Conservation (phyloP, 1,140 invertebrate species). For the Acromyrmex heyeri region DNA sequence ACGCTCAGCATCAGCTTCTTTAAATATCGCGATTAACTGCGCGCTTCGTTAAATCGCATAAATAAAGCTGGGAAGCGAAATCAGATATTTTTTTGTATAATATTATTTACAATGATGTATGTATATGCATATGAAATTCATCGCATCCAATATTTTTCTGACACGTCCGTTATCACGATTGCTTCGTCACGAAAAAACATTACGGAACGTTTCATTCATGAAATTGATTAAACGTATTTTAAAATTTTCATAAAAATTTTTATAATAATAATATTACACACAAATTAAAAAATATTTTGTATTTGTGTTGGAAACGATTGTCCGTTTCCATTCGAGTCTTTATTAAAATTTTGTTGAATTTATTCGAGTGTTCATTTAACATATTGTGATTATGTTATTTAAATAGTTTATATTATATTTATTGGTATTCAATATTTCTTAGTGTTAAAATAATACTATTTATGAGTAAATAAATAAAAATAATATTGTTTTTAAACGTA, state of each 20-base stretch:
- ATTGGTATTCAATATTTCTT: too few relatives aligned
- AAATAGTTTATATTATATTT: too few relatives aligned
- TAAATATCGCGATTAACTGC: constrained; percentile 54
- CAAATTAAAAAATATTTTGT: too few relatives aligned
- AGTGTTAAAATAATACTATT: too few relatives aligned
- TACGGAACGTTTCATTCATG: neutral
- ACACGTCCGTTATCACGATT: constrained; percentile 20
- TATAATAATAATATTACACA: neutral
- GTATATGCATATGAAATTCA: neutral
- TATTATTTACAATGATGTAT: neutral
- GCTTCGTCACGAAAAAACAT: neutral
- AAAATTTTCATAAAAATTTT: neutral
- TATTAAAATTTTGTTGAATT: too few relatives aligned
- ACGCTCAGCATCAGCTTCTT: constrained; percentile 47
- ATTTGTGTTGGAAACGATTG: too few relatives aligned
- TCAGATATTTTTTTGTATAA: constrained; percentile 26
- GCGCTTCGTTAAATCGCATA: constrained; percentile 58
- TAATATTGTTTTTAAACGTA: too few relatives aligned
- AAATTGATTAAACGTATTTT: neutral
- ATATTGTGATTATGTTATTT: too few relatives aligned
- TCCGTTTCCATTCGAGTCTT: too few relatives aligned
- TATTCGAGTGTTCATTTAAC: too few relatives aligned
- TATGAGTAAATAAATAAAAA: too few relatives aligned
- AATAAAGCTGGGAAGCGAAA: constrained; percentile 32
- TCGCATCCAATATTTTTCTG: constrained; percentile 1